A percentile compares a stretch with the other conserved stretches of the same genome.
Conservation (phyloP, 2,113 vertebrate species). For the Glaucidium brasilianum region DNA sequence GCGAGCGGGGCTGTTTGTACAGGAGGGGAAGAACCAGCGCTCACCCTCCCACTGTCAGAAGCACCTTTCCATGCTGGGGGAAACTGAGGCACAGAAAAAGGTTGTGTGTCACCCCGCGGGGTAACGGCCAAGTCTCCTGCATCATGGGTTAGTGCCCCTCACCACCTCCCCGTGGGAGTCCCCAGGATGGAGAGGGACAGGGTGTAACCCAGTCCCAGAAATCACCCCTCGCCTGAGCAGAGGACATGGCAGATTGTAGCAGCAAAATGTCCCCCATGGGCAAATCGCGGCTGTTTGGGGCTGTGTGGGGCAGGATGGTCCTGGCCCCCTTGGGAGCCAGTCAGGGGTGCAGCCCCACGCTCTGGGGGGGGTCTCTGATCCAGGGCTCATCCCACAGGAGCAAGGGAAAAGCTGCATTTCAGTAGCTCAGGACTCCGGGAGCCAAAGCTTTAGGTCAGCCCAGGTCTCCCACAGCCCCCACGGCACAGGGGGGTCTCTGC, state of each 20-base stretch:
- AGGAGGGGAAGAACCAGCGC: background rate
- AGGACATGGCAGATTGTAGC: background rate
- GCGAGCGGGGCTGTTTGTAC: background rate
- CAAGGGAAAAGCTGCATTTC: background rate
- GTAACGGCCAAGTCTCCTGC: background rate
- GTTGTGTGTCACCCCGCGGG: fast-evolving
- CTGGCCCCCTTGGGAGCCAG: background rate
- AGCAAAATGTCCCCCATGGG: fast-evolving
- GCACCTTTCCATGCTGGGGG: background rate
- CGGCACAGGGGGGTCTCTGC: background rate
- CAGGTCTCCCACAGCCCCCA: background rate
- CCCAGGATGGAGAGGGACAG: background rate
- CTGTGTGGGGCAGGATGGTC: fast-evolving
- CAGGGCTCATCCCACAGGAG: background rate
- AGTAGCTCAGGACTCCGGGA: fast-evolving
- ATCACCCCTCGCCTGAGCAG: fast-evolving
- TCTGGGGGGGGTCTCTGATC: background rate
- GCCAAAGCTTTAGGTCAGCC: background rate
- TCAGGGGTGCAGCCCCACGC: fast-evolving
- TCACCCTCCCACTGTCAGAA: background rate
- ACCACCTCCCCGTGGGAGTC: background rate
- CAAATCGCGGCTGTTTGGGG: fast-evolving
- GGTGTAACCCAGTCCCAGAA: background rate
- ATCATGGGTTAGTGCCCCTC: background rate
- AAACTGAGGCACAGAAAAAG: background rate